Evolutionary conservation across 2,888 invertebrate genomes (phyloP).

Genomic region (Lissonota sp.): DNA sequence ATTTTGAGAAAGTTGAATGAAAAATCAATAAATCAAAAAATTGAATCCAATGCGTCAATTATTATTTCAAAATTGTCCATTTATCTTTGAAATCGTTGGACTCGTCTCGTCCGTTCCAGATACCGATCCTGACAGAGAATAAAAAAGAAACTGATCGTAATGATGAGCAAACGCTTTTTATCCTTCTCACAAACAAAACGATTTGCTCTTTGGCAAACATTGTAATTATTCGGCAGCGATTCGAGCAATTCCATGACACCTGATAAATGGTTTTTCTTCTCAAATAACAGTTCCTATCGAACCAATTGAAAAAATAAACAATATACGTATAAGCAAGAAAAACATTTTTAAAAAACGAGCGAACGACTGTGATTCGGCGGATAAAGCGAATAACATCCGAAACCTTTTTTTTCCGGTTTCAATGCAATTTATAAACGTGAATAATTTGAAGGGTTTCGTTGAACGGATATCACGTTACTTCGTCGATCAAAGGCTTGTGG

Average conservation of each 20-base stretch:
- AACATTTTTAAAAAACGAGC: constrained; percentile 29
- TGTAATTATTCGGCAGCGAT: constrained; percentile 28
- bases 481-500: constrained; percentile 24
- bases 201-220: constrained; percentile 30
- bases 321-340: constrained; percentile 13
- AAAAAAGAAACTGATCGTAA: constrained; percentile 47
- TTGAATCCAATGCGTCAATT: background rate
- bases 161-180: constrained; percentile 3
- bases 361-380: constrained; percentile 22
- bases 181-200: constrained; percentile 23
- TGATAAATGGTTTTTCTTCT: constrained; percentile 41
- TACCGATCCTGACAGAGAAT: constrained; percentile 8
- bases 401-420: constrained; percentile 8
- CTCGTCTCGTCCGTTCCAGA: constrained; percentile 36
- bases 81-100: constrained; percentile 31
- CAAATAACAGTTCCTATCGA: constrained; percentile 29
- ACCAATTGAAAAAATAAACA: constrained; percentile 7
- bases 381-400: constrained; percentile 25
- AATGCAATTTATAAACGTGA: constrained; percentile 19
- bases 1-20: background rate
- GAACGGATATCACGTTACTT: constrained; percentile 30
- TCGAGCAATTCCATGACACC: constrained; percentile 57
- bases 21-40: too few species aligned
- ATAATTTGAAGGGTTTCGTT: constrained; percentile 49
- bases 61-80: background rate